Base-by-base conservation (phyloP, 2,888 invertebrate genomes). In the Stramonita haemastoma region DNA sequence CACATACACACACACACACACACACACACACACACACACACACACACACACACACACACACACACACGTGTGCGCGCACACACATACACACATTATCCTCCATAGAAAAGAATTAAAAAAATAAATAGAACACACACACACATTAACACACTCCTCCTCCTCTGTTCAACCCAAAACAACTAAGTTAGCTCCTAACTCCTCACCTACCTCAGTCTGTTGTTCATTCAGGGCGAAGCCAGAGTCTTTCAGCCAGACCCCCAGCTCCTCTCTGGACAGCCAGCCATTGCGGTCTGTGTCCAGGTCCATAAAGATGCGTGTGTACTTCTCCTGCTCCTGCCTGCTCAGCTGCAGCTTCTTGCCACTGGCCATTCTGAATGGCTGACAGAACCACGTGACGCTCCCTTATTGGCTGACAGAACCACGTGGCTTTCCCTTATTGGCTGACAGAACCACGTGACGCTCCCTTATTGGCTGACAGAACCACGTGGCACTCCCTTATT, bases 281-380 rank as follows among this genome's bases (percentile, higher is more conserved):
- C 89, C 89, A 56, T 89, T 89, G 19, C 89, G 84, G 57, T 89
- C 89, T 5, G n/a, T 57, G 84, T 89, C 89, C 29, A 89, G 85
- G 1, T 85, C 73, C 19, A 56, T 46, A 85, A 89, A 89, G 56
- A 85, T 46, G 0, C 56, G 17, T 32, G 70, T 57, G 26, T 46
- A 70, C 22, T 36, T 26, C 29, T 85, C 66, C 32, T 84, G 84
- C 22, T 85, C 46, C n/a, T 85, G 32, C 66, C 26, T 2, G 81
- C 70, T 88, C 56, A 87, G 87, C 2, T 87, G n/a, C 2, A 77
- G n/a, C 19, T 17, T 26, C 26, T 29, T 22, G 22, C 73, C n/a
- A 29, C 36, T 26, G 46, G 46, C 15, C 36, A 83, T 83, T 46
- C 46, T 22, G 77, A 77, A 5, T 46, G 46, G 46, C 46, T 46